Base-by-base conservation (phyloP, 2,797 vertebrate species). In the Epinephelus coioides region DNA sequence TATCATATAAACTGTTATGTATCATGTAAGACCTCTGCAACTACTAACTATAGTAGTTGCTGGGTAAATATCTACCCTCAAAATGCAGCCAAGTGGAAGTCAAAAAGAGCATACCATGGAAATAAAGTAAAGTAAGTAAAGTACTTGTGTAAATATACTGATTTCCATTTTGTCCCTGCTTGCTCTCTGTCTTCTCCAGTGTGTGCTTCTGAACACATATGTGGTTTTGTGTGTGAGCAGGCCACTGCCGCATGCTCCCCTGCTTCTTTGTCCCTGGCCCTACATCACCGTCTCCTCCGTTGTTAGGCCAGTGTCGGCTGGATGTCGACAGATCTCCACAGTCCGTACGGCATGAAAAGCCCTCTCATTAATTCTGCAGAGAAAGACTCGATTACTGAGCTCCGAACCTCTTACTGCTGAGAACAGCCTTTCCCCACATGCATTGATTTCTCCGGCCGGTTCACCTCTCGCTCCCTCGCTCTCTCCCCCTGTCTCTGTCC, bases 301-400 rank as follows among this genome's bases (percentile, higher is more conserved):
- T 69, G 63, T 87, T 73, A 77, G 79, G 50, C 69, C 69, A 6
- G 63, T 21, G 78, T 80, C 27, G 27, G 68, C 19, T 78, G 57
- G 60, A 75, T 54, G 73, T 82, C 8, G 27, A 83, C 82, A 81
- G 80, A 82, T 76, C 82, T 87, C 80, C 44, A 17, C 54, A 25
- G 79, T 73, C 61, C 8, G n/a, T 11, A 18, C n/a, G 8, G 61
- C 77, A 57, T 78, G 62, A 73, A 90, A 86, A 82, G 79, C 63
- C 65, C 49, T 69, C 80, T 87, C 78, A 90, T 90, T 93, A 92
- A 90, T 90, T 90, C 90, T 80, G 76, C 84, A 76, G 75, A 78
- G 84, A 90, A 89, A 89, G 84, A 93, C 87, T 91, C 38, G 87
- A 91, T 92, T 84, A 90, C 89, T 25, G 70, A 66, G 90, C 84